These are phyloP conservation scores for Folsomia candida DNA, from an alignment of 2,888 invertebrate species.

Conservation along the genomic window DNA sequence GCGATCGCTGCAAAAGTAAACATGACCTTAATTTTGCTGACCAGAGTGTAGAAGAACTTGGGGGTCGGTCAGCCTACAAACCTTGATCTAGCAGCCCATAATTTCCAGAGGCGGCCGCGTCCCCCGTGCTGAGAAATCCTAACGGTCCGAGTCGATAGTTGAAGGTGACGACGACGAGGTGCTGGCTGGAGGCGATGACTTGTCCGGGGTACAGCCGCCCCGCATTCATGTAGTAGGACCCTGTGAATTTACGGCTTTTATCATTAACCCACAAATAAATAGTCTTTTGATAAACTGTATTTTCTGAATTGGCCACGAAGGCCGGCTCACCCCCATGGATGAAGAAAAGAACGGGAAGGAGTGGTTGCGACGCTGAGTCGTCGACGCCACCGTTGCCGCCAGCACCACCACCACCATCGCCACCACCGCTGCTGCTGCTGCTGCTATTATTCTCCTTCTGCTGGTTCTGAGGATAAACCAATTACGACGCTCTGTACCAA, in stretches of 20 bases:
- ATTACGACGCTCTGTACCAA: no score
- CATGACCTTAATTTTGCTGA: neutral
- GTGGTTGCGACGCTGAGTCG: slow-evolving; percentile 33
- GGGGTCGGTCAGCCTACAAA: no score
- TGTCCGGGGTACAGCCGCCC: slow-evolving; percentile 53
- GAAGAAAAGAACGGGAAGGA: slow-evolving; percentile 53
- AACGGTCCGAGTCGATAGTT: slow-evolving; percentile 54
- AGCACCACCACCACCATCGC: neutral
- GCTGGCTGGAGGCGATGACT: slow-evolving; percentile 52
- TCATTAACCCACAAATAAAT: neutral
- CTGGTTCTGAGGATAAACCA: no score
- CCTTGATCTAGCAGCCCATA: slow-evolving; percentile 53
- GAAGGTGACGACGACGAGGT: slow-evolving; percentile 53
- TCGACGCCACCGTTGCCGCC: slow-evolving; percentile 1
- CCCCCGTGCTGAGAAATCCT: slow-evolving; percentile 54
- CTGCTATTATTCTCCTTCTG: neutral
- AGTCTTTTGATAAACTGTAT: neutral
- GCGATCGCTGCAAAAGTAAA: slow-evolving; percentile 44
- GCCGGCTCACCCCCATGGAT: slow-evolving; percentile 54
- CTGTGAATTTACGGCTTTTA: no score
- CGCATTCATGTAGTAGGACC: slow-evolving; percentile 53
- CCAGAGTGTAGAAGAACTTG: no score
- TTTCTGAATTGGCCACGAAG: neutral
- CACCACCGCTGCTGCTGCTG: neutral
- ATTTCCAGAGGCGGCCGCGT: slow-evolving; percentile 53